Evolutionary conservation across 2,797 vertebrate genomes (phyloP).

Genomic region (Pseudocheirus occidentalis): DNA sequence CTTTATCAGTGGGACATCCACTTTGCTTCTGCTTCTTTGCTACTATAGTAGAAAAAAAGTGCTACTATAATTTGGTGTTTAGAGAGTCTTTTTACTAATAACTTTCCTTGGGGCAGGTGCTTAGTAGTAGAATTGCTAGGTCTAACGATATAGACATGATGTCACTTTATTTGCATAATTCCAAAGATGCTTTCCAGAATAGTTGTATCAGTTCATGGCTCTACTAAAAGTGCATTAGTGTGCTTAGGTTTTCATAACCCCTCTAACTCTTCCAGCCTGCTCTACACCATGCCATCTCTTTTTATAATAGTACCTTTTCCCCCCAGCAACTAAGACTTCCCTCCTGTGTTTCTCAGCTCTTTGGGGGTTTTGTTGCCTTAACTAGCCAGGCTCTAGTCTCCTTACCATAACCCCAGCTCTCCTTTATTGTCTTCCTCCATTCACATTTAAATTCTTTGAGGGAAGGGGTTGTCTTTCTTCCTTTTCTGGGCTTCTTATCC

Average conservation of each 20-base stretch:
- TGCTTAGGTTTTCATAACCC: neutral
- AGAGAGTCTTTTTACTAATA: neutral
- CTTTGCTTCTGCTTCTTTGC: neutral
- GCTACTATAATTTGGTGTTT: neutral
- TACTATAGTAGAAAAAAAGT: neutral
- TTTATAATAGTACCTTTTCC: neutral
- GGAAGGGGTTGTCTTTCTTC: neutral
- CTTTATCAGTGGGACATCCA: neutral
- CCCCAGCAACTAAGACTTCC: neutral
- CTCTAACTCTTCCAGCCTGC: neutral
- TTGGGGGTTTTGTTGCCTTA: too few relatives aligned
- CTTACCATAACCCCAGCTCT: neutral
- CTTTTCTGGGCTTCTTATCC: neutral
- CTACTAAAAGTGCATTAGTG: neutral
- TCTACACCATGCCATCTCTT: neutral
- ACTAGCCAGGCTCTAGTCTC: too few relatives aligned
- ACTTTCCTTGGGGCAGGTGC: neutral
- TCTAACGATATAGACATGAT: neutral
- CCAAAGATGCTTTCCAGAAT: neutral
- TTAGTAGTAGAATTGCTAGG: neutral
- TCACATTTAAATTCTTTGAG: neutral
- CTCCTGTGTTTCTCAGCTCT: too few relatives aligned
- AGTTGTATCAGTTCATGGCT: neutral
- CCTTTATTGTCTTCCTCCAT: neutral
- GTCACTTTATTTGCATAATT: neutral